phyloP scores from a whole-genome alignment of 2,797 vertebrate genomes.

The Galaxias olidus region DNA sequence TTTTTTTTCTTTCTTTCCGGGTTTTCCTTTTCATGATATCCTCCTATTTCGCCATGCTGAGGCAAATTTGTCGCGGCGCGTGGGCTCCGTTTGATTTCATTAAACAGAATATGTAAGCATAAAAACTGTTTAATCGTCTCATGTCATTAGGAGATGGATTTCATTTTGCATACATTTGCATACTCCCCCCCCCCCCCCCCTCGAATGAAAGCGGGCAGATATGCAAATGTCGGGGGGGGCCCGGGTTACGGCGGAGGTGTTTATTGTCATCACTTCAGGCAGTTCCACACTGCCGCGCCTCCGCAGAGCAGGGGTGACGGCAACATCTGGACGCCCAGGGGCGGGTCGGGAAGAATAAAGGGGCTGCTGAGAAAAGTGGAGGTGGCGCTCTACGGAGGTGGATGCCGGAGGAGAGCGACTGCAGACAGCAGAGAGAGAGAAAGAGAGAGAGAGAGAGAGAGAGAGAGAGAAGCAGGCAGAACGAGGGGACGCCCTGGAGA shows the following conservation, averaged over 20 bases:
- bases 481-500: conserved; percentile 25
- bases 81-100: conserved; percentile 97
- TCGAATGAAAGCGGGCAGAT: neutral
- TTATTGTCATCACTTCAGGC: conserved; percentile 94
- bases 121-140: conserved; percentile 99
- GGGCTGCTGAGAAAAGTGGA: conserved; percentile 30
- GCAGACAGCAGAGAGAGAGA: neutral
- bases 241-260: conserved; percentile 93
- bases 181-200: conserved; percentile 82
- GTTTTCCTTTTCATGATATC: conserved; percentile 74
- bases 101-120: conserved; percentile 99
- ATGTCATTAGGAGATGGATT: conserved; percentile 99
- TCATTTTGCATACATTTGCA: conserved; percentile 99
- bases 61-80: conserved; percentile 88
- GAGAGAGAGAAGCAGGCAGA: conserved; percentile 50
- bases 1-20: conserved; percentile 30
- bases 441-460: conserved; percentile 55
- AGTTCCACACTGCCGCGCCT: conserved; percentile 84
- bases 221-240: conserved; percentile 42
- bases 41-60: conserved; percentile 87
- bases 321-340: conserved; percentile 75
- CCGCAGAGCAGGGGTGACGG: conserved; percentile 71
- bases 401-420: neutral
- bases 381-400: conserved; percentile 20
- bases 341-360: conserved; percentile 13